Evolutionary conservation across 37 sponge, comb jelly and placozoan genomes (phyloP).

Genomic region (Chondrilla cf. caribensis): DNA sequence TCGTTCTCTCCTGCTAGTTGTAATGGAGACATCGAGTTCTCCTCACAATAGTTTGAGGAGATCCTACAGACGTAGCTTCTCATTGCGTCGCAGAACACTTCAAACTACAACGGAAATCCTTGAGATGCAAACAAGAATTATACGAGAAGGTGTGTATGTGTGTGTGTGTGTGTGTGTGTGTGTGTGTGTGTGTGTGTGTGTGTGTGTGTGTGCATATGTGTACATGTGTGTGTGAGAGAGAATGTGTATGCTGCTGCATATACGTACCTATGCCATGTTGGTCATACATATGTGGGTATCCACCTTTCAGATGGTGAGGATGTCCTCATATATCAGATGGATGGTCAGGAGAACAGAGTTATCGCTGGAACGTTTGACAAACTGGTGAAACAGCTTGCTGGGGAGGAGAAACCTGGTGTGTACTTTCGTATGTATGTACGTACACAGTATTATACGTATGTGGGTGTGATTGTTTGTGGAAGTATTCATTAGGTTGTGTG

Average conservation of each 20-base stretch:
- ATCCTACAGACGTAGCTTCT: neutral
- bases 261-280: too few relatives aligned
- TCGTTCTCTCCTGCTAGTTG: neutral
- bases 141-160: slow-evolving; percentile 12
- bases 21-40: neutral
- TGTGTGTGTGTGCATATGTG: slow-evolving; percentile 26
- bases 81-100: neutral
- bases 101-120: neutral
- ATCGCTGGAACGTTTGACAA: slow-evolving; percentile 74
- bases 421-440: neutral
- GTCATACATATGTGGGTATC: neutral
- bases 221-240: neutral
- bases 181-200: slow-evolving; percentile 27
- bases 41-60: neutral
- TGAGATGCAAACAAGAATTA: neutral
- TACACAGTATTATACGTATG: neutral
- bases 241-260: neutral
- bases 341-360: slow-evolving; percentile 34
- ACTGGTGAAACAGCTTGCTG: slow-evolving; percentile 71
- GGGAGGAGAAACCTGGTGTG: slow-evolving; percentile 72
- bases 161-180: neutral
- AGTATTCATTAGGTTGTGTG: too few relatives aligned
- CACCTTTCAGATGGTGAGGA: slow-evolving; percentile 39
- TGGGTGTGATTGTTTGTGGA: neutral
- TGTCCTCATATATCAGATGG: slow-evolving; percentile 47